These are phyloP conservation scores for Montipora foliosa DNA, from an alignment of 64 coral and sea anemone species.

Conservation along the genomic window DNA sequence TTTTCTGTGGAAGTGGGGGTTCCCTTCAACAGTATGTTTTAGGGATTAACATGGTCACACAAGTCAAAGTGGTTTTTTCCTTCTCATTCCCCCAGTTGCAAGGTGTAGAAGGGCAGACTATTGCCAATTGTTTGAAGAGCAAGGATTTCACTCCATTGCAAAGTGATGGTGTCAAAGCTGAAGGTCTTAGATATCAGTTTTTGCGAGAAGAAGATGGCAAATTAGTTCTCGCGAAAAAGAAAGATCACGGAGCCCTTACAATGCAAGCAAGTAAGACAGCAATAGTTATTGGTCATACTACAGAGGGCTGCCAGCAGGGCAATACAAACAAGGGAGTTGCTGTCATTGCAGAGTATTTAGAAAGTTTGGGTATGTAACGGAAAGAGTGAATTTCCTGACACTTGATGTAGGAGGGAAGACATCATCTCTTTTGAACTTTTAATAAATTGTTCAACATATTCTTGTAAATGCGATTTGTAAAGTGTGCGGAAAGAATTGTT, in stretches of 20 bases:
- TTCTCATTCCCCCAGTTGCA: conserved; percentile 3
- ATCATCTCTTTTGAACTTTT: background rate
- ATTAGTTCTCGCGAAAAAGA: conserved; percentile 63
- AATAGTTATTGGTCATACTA: conserved; percentile 61
- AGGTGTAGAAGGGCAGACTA: background rate
- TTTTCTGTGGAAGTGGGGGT: too few relatives aligned
- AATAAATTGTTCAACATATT: background rate
- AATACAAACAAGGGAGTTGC: conserved; percentile 56
- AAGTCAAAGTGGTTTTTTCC: background rate
- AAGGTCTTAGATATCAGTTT: conserved; percentile 58
- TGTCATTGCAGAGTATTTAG: conserved; percentile 59
- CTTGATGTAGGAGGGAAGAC: background rate
- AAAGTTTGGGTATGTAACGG: conserved; percentile 42
- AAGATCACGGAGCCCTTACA: conserved; percentile 44
- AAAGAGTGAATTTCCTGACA: background rate
- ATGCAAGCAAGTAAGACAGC: conserved; percentile 74
- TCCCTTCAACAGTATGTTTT: too few relatives aligned
- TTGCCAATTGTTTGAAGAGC: conserved; percentile 61
- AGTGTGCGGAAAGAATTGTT: conserved; percentile 1
- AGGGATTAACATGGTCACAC: background rate
- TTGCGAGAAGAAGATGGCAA: conserved; percentile 49
- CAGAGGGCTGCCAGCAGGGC: conserved; percentile 53
- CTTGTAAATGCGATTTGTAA: conserved; percentile 30
- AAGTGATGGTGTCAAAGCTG: conserved; percentile 32
- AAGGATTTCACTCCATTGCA: conserved; percentile 69